A percentile compares a stretch with the other conserved stretches of the same genome.
phyloP scores from a whole-genome alignment of 1,140 invertebrate species.

The Akabosia matsudoensis region DNA sequence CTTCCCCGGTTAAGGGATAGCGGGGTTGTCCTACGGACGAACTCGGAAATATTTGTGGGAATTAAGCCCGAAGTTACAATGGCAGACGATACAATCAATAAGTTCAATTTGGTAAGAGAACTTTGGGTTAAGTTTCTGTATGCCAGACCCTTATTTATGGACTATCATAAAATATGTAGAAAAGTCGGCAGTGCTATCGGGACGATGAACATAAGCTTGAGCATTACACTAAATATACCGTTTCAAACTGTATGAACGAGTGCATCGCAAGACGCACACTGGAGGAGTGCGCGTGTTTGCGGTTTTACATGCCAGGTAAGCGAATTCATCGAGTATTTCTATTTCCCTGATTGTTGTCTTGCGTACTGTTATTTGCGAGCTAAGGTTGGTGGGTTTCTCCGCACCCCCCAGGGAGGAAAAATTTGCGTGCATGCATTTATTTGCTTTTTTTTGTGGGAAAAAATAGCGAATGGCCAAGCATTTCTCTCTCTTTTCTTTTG shows the following conservation, averaged over 20 bases:
- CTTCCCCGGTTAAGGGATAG: constrained; percentile 31
- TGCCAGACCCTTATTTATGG: background rate
- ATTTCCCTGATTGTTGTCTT: too few species aligned
- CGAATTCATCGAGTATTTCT: too few species aligned
- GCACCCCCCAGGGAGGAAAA: too few species aligned
- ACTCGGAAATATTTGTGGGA: constrained; percentile 36
- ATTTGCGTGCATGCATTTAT: too few species aligned
- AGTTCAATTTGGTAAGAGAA: constrained; percentile 35
- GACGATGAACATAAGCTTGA: background rate
- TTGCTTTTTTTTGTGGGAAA: too few species aligned
- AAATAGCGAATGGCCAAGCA: too few species aligned
- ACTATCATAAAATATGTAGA: background rate
- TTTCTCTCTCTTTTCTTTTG: too few species aligned
- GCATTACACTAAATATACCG: background rate
- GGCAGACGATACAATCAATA: constrained; percentile 29
- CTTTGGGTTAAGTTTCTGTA: background rate
- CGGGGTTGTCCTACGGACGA: constrained; percentile 32
- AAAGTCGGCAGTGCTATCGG: background rate
- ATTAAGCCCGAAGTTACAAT: constrained; percentile 41
- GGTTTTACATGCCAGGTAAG: background rate
- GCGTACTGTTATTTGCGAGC: too few species aligned
- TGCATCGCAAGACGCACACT: background rate
- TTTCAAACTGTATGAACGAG: background rate
- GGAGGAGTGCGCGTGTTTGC: background rate
- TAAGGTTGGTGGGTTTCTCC: too few species aligned